phyloP scores from a whole-genome alignment of 2,113 vertebrate genomes.

The Apaloderma vittatum region DNA sequence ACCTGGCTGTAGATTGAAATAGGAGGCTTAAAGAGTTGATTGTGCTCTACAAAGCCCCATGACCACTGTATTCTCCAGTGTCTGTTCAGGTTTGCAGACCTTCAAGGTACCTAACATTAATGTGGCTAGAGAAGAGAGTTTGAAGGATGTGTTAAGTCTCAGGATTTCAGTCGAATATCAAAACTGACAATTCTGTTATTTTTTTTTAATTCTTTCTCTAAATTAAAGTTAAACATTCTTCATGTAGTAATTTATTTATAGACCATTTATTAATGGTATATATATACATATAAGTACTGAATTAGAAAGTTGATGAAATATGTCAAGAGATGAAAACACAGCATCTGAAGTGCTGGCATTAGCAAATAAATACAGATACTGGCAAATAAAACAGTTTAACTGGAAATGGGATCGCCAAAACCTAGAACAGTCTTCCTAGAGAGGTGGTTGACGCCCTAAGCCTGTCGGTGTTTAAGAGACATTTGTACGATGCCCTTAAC shows the following conservation, averaged over 20 bases:
- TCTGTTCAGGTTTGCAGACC: background rate
- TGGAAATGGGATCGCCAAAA: background rate
- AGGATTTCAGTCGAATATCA: background rate
- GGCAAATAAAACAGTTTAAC: background rate
- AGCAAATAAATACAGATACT: background rate
- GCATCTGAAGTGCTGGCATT: background rate
- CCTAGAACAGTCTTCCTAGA: background rate
- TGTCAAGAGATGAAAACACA: background rate
- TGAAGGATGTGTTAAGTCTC: background rate
- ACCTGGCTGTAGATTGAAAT: background rate
- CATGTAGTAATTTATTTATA: background rate
- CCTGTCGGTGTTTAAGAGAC: background rate
- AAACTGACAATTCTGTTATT: background rate
- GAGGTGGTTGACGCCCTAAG: accelerated
- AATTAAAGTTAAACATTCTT: background rate
- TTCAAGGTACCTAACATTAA: background rate
- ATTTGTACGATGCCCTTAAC: background rate
- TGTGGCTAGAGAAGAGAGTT: too few species aligned
- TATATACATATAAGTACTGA: background rate
- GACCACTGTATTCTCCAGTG: background rate
- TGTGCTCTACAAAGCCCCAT: background rate
- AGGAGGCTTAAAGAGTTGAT: background rate
- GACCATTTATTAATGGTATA: background rate
- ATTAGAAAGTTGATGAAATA: background rate
- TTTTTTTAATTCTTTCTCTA: background rate